phyloP scores from a whole-genome alignment of 2,888 invertebrate species.

The Chironomus tentans region DNA sequence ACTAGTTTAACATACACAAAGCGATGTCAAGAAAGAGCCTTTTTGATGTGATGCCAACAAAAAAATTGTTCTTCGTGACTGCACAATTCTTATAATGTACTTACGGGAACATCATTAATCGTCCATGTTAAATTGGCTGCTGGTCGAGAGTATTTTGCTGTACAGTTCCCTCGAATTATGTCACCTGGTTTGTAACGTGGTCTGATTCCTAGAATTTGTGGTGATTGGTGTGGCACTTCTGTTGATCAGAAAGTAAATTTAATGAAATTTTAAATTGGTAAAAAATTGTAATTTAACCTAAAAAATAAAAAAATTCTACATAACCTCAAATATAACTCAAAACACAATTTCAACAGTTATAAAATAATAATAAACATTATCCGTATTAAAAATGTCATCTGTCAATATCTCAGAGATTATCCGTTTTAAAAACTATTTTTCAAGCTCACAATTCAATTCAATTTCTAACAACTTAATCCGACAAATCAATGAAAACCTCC shows the following conservation, averaged over 20 bases:
- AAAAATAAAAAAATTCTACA: background rate
- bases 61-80: background rate
- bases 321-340: background rate
- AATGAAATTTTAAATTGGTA: background rate
- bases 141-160: conserved; percentile 47
- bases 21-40: background rate
- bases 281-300: background rate
- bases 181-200: conserved; percentile 46
- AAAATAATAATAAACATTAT: too few relatives aligned
- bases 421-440: too few relatives aligned
- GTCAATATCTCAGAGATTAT: too few relatives aligned
- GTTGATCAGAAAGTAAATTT: conserved; percentile 29
- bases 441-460: too few relatives aligned
- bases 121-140: conserved; percentile 52
- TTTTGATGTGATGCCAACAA: background rate
- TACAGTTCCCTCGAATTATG: conserved; percentile 47
- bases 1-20: conserved; percentile 13
- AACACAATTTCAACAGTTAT: too few relatives aligned
- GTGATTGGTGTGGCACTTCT: conserved; percentile 47
- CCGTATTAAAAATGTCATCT: too few relatives aligned
- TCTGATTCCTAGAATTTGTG: conserved; percentile 46
- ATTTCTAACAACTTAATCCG: too few relatives aligned
- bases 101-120: conserved; percentile 46
- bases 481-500: too few relatives aligned
- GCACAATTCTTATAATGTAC: conserved; percentile 26